These are phyloP conservation scores for Laupala kohalensis DNA, from an alignment of 1,140 invertebrate genomes.

Conservation along the genomic window DNA sequence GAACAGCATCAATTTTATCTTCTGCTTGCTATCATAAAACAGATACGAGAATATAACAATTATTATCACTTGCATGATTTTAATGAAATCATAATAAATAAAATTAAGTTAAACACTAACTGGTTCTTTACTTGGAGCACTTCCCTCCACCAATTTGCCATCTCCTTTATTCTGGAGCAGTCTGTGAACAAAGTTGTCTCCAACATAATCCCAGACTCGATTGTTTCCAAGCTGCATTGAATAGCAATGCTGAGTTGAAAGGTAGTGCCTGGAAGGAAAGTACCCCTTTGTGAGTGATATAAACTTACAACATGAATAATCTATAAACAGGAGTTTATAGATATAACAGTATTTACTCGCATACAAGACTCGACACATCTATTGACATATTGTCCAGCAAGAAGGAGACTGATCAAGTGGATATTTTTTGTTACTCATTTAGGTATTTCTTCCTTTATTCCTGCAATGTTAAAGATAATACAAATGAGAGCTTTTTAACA, in stretches of 20 bases:
- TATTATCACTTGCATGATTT: background rate
- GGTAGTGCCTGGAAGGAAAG: conserved; percentile 61
- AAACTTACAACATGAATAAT: background rate
- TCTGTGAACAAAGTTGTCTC: conserved; percentile 95
- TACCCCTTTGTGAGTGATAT: background rate
- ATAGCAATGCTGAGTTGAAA: conserved; percentile 91
- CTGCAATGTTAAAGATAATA: no score
- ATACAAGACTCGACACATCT: no score
- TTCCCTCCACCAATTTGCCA: conserved; percentile 84
- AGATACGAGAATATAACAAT: background rate
- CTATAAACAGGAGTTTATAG: no score
- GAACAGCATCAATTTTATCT: conserved; percentile 85
- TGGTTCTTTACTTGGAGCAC: conserved; percentile 28
- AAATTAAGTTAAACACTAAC: background rate
- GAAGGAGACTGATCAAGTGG: no score
- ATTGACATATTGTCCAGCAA: no score
- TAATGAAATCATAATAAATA: background rate
- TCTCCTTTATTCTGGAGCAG: conserved; percentile 93
- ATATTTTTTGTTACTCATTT: no score
- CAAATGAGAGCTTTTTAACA: no score
- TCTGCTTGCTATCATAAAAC: conserved; percentile 36
- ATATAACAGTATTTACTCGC: no score
- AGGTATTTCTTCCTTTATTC: no score
- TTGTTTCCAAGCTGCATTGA: conserved; percentile 91
- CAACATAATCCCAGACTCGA: conserved; percentile 95